Percentiles rank a stretch among this genome's conserved stretches.
These are phyloP conservation scores for Remorina albescens DNA, from an alignment of 2,797 vertebrate genomes.

Conservation along the genomic window DNA sequence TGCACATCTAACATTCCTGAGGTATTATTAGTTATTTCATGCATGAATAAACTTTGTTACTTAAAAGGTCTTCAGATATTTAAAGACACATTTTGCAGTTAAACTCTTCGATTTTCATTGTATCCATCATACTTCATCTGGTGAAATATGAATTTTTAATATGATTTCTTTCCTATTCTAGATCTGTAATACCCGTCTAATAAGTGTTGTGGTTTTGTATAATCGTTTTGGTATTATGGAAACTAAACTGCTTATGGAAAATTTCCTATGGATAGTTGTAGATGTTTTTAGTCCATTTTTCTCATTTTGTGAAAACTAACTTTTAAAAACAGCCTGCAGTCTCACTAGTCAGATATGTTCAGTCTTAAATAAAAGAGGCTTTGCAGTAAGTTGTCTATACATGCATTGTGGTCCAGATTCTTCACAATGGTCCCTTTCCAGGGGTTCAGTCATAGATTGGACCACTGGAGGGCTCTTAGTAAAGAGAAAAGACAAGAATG, in stretches of 20 bases:
- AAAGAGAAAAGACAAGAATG: background rate
- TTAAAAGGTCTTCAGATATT: background rate
- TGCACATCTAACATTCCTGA: too few species aligned
- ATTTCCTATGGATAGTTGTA: too few species aligned
- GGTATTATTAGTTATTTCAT: too few species aligned
- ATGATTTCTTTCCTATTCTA: background rate
- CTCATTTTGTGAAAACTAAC: too few species aligned
- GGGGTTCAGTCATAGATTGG: background rate
- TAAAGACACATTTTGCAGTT: background rate
- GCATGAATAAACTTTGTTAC: too few species aligned
- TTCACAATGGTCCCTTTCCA: background rate
- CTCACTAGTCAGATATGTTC: too few species aligned
- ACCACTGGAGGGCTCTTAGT: background rate
- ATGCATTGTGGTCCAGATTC: background rate
- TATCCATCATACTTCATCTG: background rate
- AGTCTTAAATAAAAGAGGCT: background rate
- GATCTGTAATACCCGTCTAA: background rate
- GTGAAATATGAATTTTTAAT: background rate
- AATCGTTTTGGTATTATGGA: background rate
- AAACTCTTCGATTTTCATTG: background rate
- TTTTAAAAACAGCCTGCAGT: background rate
- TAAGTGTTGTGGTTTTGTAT: background rate
- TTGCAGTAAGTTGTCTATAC: background rate
- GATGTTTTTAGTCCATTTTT: too few species aligned
- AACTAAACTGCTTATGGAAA: too few species aligned